Evolutionary conservation across 1,140 invertebrate species (phyloP), one percentile per base, ranked within the genome.

Genomic region (Lepidurus couesii): DNA sequence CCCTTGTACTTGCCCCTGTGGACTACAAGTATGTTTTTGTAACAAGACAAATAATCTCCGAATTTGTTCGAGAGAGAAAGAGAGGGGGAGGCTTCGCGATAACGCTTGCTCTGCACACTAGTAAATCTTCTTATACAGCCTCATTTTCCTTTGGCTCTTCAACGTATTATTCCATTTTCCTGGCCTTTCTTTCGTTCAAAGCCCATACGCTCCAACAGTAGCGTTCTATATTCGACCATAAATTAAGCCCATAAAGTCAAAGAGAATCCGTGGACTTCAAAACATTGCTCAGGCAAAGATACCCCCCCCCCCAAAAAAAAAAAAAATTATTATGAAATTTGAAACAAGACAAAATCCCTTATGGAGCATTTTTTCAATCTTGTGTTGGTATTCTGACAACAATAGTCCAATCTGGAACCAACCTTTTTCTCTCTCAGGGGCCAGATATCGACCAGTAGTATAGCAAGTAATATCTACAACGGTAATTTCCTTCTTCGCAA

Each of bases 351-450:
- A 65, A 13, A 13, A 13, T 53, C 53, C 16, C 16, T 16, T 21
- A n/a, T 21, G 13, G 16, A 13, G 10, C 53, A 13, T 65, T 65
- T 65, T n/a, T 21, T 7, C 16, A n/a, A 65, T 4, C 7, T 13
- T 21, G 53, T 65, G 21, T 65, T 65, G 53, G 53, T 65, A 21
- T 65, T 65, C 53, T 65, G 53, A 65, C 53, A 65, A 65, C 53
- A 65, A 65, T 65, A 21, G 1, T 13, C 53, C 53, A 21, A 65
- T n/a, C 16, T 21, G 16, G n/a, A 65, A 7, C 53, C 16, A 65
- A 65, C 21, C 1, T 16, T 65, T 65, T 65, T 16, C 53, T 16
- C 21, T 65, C 13, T 65, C 16, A 65, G 21, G 4, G 7, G 8
- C 21, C 53, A 5, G n/a, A 34, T 34, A 34, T 34, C 34, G 34